phyloP scores from a whole-genome alignment of 2,797 vertebrate species.

The Micrastur ruficollis region DNA sequence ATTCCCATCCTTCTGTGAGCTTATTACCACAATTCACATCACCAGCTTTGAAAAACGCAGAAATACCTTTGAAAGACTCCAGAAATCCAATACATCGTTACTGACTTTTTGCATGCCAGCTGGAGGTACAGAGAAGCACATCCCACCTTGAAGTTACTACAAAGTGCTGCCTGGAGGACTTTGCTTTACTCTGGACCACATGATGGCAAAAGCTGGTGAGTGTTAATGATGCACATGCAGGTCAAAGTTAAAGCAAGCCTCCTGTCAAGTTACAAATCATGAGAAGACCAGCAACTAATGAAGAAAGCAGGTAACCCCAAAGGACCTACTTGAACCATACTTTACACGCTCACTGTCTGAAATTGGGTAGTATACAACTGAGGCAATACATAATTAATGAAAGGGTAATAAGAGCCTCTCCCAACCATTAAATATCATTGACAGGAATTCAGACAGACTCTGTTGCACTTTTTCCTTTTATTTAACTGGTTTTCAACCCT shows the following conservation, averaged over 20 bases:
- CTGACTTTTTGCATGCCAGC: neutral
- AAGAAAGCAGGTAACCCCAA: neutral
- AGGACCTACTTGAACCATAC: neutral
- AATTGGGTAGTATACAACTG: neutral
- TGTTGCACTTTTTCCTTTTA: neutral
- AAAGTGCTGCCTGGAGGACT: neutral
- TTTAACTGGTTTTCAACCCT: neutral
- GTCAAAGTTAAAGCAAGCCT: neutral
- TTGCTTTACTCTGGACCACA: neutral
- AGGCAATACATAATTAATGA: neutral
- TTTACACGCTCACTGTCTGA: neutral
- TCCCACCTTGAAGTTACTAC: neutral
- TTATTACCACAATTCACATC: neutral
- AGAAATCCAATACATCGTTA: neutral
- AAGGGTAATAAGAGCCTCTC: neutral
- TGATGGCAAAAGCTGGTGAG: neutral
- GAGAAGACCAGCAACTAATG: neutral
- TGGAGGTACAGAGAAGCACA: neutral
- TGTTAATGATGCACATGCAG: too few species aligned
- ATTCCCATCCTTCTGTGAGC: neutral
- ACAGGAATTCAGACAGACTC: neutral
- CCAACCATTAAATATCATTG: neutral
- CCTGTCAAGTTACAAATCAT: neutral
- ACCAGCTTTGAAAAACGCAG: neutral
- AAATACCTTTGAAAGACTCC: neutral